These are phyloP conservation scores for Peromyscus nudipes DNA, from an alignment of 2,797 vertebrate species.

Conservation along the genomic window DNA sequence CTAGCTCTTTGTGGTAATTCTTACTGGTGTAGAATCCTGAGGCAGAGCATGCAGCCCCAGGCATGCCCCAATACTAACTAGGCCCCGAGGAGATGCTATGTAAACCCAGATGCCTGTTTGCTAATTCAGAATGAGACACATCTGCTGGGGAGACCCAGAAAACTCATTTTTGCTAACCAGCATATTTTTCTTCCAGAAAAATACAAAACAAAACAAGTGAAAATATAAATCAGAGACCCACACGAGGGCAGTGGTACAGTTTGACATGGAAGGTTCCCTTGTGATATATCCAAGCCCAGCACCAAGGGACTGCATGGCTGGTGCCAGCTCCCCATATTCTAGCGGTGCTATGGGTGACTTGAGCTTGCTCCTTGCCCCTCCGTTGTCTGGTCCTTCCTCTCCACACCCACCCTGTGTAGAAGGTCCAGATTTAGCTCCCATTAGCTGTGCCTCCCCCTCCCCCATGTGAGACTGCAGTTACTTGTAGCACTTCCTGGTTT, in stretches of 20 bases:
- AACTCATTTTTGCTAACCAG: background rate
- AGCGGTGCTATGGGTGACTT: background rate
- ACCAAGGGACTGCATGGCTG: background rate
- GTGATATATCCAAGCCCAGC: background rate
- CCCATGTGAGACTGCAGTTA: background rate
- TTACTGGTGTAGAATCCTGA: background rate
- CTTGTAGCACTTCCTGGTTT: background rate
- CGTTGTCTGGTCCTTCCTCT: background rate
- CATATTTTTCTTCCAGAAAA: slow-evolving; percentile 39
- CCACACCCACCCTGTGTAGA: background rate
- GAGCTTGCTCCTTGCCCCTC: background rate
- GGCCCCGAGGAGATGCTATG: background rate
- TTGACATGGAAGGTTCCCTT: background rate
- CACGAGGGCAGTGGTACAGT: background rate
- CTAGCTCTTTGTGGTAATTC: background rate
- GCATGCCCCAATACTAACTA: background rate
- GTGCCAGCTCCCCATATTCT: too few relatives aligned
- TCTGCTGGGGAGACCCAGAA: background rate
- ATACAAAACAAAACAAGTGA: background rate
- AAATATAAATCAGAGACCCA: background rate
- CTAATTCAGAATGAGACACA: background rate
- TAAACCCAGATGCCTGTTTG: background rate
- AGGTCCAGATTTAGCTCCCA: background rate
- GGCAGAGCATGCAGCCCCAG: background rate
- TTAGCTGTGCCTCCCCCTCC: background rate